Evolutionary conservation across 2,888 invertebrate genomes (phyloP).

Genomic region (Tiliacea aurago): DNA sequence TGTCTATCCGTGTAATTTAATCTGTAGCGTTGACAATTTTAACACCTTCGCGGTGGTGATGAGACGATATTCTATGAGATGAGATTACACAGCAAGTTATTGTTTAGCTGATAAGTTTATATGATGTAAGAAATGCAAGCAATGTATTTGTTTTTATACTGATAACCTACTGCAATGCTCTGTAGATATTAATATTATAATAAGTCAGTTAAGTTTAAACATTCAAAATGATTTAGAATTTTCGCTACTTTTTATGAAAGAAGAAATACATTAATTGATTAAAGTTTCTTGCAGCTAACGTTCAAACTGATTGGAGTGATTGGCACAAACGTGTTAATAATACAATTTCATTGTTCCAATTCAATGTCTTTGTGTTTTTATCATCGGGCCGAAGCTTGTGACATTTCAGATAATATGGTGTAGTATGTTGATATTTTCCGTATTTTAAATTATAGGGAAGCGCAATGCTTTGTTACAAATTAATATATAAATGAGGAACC

Average conservation of each 20-base stretch:
- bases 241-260: not conserved
- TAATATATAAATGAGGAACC: conserved; percentile 4
- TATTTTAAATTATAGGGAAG: conserved; percentile 4
- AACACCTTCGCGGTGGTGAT: conserved; percentile 21
- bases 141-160: not conserved
- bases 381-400: not conserved
- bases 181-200: not conserved
- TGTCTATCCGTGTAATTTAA: conserved; percentile 31
- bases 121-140: not conserved
- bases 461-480: conserved; percentile 9
- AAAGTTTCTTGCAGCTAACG: conserved; percentile 3
- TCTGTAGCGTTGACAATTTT: conserved; percentile 29
- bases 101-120: conserved; percentile 2
- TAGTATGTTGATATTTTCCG: not conserved
- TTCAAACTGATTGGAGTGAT: conserved; percentile 29
- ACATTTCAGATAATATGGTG: conserved; percentile 14
- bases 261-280: not conserved
- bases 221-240: not conserved
- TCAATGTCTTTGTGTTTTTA: conserved; percentile 28
- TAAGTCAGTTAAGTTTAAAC: not conserved
- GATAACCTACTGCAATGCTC: not conserved
- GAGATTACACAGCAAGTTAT: conserved; percentile 4
- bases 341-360: conserved; percentile 29
- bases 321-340: conserved; percentile 5
- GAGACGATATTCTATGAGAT: conserved; percentile 5